Percentiles rank a stretch among this genome's conserved stretches.
phyloP scores from a whole-genome alignment of 2,797 vertebrate species.

The Sciaenops ocellatus region DNA sequence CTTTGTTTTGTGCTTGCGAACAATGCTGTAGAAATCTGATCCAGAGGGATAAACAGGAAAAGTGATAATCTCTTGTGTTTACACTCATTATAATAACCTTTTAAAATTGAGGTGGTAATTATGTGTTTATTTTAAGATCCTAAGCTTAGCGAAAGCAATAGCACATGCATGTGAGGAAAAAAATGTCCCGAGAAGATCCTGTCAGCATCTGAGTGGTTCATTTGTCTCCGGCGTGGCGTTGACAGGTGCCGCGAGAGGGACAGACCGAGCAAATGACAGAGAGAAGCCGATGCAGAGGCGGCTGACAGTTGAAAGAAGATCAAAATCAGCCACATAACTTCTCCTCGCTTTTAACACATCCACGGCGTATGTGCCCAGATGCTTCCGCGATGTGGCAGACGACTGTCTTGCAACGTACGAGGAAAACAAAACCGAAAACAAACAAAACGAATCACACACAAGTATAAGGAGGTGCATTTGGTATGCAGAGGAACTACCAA shows the following conservation, averaged over 20 bases:
- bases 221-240: conserved; percentile 41
- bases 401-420: conserved; percentile 15
- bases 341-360: conserved; percentile 40
- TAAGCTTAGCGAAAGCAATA: background rate
- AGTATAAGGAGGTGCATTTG: conserved; percentile 37
- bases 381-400: conserved; percentile 46
- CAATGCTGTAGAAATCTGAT: background rate
- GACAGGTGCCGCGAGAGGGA: conserved; percentile 45
- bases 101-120: conserved; percentile 2
- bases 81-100: background rate
- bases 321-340: conserved; percentile 52
- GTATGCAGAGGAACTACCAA: conserved; percentile 37
- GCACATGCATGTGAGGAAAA: background rate
- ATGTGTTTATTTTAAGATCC: conserved; percentile 17
- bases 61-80: background rate
- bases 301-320: conserved; percentile 59
- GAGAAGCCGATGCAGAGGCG: conserved; percentile 36
- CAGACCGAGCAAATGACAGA: conserved; percentile 45
- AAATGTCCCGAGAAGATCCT: conserved; percentile 32
- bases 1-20: background rate
- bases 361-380: conserved; percentile 23
- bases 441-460: conserved; percentile 42
- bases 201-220: conserved; percentile 40
- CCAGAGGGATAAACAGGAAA: background rate
- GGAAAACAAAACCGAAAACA: conserved; percentile 34